Percentiles rank a stretch among this genome's conserved stretches.
These are phyloP conservation scores for Hippocampus kuda DNA, from an alignment of 2,797 vertebrate species.

Conservation along the genomic window DNA sequence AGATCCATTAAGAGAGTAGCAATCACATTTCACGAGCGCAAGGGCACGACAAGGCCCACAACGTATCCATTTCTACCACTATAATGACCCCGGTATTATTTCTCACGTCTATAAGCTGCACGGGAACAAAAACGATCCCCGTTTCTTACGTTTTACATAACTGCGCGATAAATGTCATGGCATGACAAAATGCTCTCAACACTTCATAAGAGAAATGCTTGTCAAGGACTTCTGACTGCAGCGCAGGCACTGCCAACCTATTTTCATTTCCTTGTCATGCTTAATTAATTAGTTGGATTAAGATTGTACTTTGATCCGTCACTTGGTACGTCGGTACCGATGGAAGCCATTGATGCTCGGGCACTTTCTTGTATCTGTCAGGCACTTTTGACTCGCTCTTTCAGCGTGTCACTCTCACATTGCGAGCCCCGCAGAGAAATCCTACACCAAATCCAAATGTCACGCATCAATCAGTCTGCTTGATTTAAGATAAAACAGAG, in stretches of 20 bases:
- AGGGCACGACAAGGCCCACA: slow-evolving; percentile 33
- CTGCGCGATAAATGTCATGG: slow-evolving; percentile 20
- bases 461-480: slow-evolving; percentile 40
- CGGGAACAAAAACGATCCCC: slow-evolving; percentile 33
- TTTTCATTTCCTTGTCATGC: slow-evolving; percentile 37
- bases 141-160: slow-evolving; percentile 16
- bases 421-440: slow-evolving; percentile 5
- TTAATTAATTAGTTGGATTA: slow-evolving; percentile 49
- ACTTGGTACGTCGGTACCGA: slow-evolving; percentile 36
- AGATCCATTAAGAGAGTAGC: slow-evolving; percentile 40
- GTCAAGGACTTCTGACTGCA: slow-evolving; percentile 36
- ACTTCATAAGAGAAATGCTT: slow-evolving; percentile 26
- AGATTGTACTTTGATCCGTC: slow-evolving; percentile 45
- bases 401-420: background rate
- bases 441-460: slow-evolving; percentile 36
- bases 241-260: slow-evolving; percentile 13
- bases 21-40: slow-evolving; percentile 48
- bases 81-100: slow-evolving; percentile 37
- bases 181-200: slow-evolving; percentile 30
- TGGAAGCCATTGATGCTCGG: slow-evolving; percentile 25
- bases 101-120: slow-evolving; percentile 30
- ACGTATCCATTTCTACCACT: slow-evolving; percentile 36
- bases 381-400: background rate
- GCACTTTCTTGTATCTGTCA: slow-evolving; percentile 35
- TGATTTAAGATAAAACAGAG: slow-evolving; percentile 27